Evolutionary conservation across 92 coral and sea anemone genomes (phyloP), one percentile per base, ranked within the genome.

Genomic region (Parazoanthus atlanticus): DNA sequence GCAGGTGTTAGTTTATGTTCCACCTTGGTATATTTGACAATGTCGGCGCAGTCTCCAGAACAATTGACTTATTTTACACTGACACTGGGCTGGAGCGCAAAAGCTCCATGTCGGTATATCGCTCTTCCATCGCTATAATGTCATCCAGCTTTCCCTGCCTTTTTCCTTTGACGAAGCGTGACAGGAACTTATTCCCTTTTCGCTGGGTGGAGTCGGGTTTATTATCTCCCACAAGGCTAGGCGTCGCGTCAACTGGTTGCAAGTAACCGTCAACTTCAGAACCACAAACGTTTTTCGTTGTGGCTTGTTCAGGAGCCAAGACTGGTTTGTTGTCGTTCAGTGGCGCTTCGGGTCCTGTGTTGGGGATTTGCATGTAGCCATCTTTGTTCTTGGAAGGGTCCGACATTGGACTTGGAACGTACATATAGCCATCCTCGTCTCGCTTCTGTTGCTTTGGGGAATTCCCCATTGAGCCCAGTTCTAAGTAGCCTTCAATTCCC

Each of bases 401-500:
- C 5, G 87, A 67, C 33, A 33, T 72, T 43, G 87, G 64, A 31
- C 64, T 41, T 13, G 64, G 78, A 84, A 84, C 76, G 17, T 84
- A 70, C 58, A 69, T 84, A n/a, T 43, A 84, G 11, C 78, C 87
- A 40, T 84, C 40, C 6, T 52, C 78, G 12, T 69, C 66, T 75
- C 28, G 46, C 56, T 6, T 33, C 31, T 8, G 29, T 19, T 83
- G 77, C 65, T 70, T 84, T 69, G 87, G 87, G 74, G 78, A 29
- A 70, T 69, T 40, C 31, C 36, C 58, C 30, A 38, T n/a, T 29
- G 78, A n/a, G 43, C 64, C 78, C 38, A 84, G 87, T n/a, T 84
- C 87, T 16, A 84, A 33, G 40, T 84, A 84, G n/a, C 87, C 65
- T 15, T 84, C 87, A 29, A 84, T 84, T 67, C 87, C 87, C 87